Evolutionary conservation across 1,140 invertebrate genomes (phyloP).

Genomic region (Matsumurasca onukii): DNA sequence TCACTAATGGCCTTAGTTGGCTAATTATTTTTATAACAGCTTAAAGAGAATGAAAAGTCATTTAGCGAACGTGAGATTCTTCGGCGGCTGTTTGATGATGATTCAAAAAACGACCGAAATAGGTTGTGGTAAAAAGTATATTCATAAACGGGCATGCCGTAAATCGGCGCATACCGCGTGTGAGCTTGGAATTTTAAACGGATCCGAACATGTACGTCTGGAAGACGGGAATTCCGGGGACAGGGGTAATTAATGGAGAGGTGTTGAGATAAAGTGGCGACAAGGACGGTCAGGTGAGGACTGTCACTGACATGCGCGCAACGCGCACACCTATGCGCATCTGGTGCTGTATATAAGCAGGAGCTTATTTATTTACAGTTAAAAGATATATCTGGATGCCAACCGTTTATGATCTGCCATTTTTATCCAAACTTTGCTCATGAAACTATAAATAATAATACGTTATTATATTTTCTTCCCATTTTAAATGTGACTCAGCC

Average conservation of each 20-base stretch:
- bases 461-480: too few relatives aligned
- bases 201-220: conserved; percentile 1
- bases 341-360: too few relatives aligned
- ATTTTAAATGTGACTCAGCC: too few relatives aligned
- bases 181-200: conserved; percentile 27
- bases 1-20: too few relatives aligned
- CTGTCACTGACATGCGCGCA: too few relatives aligned
- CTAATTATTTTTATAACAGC: too few relatives aligned
- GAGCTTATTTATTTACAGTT: too few relatives aligned
- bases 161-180: conserved; percentile 22
- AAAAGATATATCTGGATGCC: too few relatives aligned
- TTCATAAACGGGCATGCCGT: conserved; percentile 14
- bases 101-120: not conserved
- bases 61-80: not conserved
- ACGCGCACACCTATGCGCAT: too few relatives aligned
- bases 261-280: conserved; percentile 25
- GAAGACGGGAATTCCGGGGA: conserved; percentile 12
- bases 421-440: too few relatives aligned
- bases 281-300: not conserved
- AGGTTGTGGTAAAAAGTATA: conserved; percentile 2
- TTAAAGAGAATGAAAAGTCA: not conserved
- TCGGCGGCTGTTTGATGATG: not conserved
- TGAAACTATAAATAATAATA: too few relatives aligned
- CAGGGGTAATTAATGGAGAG: conserved; percentile 22
- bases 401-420: too few relatives aligned